Evolutionary conservation across 1,140 invertebrate genomes (phyloP).

Genomic region (Tyrophagus putrescentiae): DNA sequence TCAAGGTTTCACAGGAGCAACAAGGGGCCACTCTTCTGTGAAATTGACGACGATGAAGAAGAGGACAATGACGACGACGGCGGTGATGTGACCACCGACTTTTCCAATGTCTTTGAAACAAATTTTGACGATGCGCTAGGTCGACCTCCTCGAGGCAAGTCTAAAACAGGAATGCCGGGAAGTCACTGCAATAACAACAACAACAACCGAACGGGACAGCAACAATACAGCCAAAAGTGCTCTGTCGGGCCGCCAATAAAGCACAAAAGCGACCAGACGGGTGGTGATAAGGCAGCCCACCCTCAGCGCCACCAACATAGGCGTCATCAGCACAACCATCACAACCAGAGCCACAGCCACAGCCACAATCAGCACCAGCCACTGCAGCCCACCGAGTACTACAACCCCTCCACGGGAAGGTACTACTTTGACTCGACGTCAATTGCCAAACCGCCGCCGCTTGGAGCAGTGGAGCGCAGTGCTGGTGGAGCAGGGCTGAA

Average conservation of each 20-base stretch:
- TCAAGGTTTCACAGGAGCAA: slow-evolving; percentile 7
- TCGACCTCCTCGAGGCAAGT: background rate
- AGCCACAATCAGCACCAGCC: slow-evolving; percentile 3
- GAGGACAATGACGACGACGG: background rate
- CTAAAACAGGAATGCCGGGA: no score
- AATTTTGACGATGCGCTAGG: background rate
- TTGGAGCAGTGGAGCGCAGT: background rate
- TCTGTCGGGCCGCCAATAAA: no score
- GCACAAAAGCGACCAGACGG: background rate
- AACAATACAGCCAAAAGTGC: no score
- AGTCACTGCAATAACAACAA: background rate
- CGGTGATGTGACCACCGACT: slow-evolving; percentile 4
- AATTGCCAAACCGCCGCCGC: background rate
- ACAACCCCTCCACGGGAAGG: background rate
- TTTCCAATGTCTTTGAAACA: background rate
- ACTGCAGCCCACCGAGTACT: background rate
- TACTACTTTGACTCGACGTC: background rate
- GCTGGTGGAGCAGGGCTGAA: background rate
- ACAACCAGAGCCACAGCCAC: background rate
- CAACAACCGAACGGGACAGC: background rate
- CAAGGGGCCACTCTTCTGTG: background rate
- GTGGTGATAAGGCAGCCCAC: no score
- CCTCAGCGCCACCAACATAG: background rate
- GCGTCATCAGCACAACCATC: background rate
- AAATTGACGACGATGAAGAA: background rate